Evolutionary conservation across 2,888 invertebrate species (phyloP).

Genomic region (Eupeodes luniger): DNA sequence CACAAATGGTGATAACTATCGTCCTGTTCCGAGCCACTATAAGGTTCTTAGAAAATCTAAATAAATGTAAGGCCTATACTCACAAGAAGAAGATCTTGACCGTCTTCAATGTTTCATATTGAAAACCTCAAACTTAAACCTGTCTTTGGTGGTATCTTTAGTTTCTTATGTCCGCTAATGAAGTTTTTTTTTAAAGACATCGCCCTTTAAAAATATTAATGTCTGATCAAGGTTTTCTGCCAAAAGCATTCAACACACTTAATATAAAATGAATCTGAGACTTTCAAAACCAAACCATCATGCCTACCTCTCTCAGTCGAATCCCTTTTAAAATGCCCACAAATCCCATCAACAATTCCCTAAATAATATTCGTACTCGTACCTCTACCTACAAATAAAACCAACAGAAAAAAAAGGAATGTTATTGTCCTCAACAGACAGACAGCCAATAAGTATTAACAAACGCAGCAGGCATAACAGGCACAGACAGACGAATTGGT

Average conservation of each 20-base stretch:
- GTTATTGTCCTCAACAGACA: constrained; percentile 73
- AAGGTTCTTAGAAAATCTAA: no score
- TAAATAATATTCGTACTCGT: constrained; percentile 1
- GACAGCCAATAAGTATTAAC: constrained; percentile 38
- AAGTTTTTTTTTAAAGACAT: background rate
- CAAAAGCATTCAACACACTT: background rate
- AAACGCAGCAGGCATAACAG: constrained; percentile 40
- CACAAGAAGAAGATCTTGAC: no score
- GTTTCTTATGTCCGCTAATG: no score
- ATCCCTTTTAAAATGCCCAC: constrained; percentile 44
- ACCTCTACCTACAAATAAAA: constrained; percentile 6
- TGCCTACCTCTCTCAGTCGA: constrained; percentile 34
- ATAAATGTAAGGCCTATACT: no score
- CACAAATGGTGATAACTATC: no score
- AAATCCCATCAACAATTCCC: background rate
- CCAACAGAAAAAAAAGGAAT: constrained; percentile 34
- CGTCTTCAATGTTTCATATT: no score
- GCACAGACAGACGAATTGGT: constrained; percentile 40
- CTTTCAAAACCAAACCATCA: background rate
- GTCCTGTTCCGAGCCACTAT: no score
- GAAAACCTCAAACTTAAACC: no score
- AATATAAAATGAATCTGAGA: constrained; percentile 4
- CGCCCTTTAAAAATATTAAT: background rate
- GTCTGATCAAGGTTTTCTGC: background rate
- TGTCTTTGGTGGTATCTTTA: no score